phyloP scores from a whole-genome alignment of 2,113 vertebrate species.

The Hassar affinis region DNA sequence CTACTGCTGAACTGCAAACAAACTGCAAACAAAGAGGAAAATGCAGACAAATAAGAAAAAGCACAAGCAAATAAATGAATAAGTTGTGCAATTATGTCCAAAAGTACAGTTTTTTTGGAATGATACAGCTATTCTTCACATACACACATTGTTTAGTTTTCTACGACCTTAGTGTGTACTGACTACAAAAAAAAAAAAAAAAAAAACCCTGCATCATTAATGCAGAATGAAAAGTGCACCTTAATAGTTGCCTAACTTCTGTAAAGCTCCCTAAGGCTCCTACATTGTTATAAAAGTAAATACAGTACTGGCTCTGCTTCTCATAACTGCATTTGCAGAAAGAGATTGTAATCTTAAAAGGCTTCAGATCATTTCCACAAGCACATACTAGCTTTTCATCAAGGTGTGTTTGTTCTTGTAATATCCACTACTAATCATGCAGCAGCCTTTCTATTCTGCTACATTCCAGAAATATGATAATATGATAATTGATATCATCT shows the following conservation, averaged over 20 bases:
- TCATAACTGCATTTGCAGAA: background rate
- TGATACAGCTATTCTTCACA: background rate
- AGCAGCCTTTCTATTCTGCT: constrained; percentile 2
- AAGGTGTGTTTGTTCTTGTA: background rate
- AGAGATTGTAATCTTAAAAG: constrained; percentile 5
- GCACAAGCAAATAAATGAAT: background rate
- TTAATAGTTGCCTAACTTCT: background rate
- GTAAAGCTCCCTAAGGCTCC: background rate
- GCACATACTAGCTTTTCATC: background rate
- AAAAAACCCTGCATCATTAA: background rate
- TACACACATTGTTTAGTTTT: background rate
- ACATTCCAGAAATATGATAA: background rate
- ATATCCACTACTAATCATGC: background rate
- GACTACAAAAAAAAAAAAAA: background rate
- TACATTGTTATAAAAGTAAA: background rate
- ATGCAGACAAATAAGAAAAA: background rate
- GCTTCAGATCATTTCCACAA: constrained; percentile 8
- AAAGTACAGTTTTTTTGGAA: background rate
- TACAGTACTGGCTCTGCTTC: background rate
- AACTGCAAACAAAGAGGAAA: background rate
- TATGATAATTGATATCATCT: background rate
- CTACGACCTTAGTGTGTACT: background rate
- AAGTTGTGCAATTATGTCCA: background rate
- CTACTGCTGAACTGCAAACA: background rate
- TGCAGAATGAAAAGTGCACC: background rate